Conservation (phyloP, 2,113 vertebrate genomes). For the Pterophyllum scalare region DNA sequence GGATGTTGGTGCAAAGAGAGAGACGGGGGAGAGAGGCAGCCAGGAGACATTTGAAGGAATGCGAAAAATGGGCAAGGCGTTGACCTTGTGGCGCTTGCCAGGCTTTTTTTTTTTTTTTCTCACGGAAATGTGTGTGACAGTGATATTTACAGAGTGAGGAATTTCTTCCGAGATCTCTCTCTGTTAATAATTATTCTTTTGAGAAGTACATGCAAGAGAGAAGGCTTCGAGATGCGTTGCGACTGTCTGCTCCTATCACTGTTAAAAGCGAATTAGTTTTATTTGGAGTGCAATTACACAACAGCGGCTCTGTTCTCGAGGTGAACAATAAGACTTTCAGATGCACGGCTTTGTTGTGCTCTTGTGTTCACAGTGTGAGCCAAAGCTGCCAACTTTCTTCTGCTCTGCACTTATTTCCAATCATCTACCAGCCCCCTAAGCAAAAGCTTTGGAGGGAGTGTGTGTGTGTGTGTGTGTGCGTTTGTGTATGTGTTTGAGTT, state of each 20-base stretch:
- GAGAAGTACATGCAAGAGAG: neutral
- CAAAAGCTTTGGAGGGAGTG: slow-evolving; percentile 6
- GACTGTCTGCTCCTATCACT: neutral
- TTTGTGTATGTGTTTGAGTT: neutral
- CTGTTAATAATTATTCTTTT: neutral
- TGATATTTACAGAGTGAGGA: neutral
- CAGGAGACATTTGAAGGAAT: slow-evolving; percentile 21
- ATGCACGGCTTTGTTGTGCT: slow-evolving; percentile 29
- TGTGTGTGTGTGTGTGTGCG: neutral
- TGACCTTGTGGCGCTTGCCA: slow-evolving; percentile 33
- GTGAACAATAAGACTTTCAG: slow-evolving; percentile 44
- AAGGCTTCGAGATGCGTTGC: neutral
- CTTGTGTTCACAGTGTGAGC: slow-evolving; percentile 26
- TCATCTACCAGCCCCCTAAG: slow-evolving; percentile 1
- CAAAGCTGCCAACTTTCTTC: slow-evolving; percentile 37
- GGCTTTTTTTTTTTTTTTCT: neutral
- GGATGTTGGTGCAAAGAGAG: slow-evolving; percentile 7
- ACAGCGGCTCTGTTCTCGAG: slow-evolving; percentile 40
- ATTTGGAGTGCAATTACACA: slow-evolving; percentile 37
- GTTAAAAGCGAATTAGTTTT: slow-evolving; percentile 14
- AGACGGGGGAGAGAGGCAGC: neutral
- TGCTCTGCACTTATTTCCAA: slow-evolving; percentile 33
- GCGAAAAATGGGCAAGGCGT: slow-evolving; percentile 4
- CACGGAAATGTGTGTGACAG: neutral
- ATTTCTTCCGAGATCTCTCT: neutral